A percentile compares a stretch with the other conserved stretches of the same genome.
phyloP scores from a whole-genome alignment of 1,140 invertebrate genomes.

The Nomia melanderi region DNA sequence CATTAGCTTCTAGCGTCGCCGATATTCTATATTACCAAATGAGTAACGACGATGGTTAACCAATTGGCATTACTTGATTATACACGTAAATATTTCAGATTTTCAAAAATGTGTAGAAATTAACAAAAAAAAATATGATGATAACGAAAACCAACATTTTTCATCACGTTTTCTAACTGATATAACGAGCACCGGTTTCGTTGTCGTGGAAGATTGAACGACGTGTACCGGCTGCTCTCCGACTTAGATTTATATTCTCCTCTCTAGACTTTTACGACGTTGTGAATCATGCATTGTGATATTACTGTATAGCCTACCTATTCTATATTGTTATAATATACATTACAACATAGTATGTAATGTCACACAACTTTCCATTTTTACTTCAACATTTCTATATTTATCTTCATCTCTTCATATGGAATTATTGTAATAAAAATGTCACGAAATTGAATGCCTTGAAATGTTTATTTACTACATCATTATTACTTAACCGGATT shows the following conservation, averaged over 20 bases:
- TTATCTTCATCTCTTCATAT: conserved; percentile 81
- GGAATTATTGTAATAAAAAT: conserved; percentile 79
- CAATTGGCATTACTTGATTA: conserved; percentile 31
- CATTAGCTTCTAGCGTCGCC: conserved; percentile 25
- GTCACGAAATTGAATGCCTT: conserved; percentile 68
- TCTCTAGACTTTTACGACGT: conserved; percentile 77
- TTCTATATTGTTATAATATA: conserved; percentile 75
- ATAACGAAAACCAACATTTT: conserved; percentile 28
- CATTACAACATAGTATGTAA: conserved; percentile 66
- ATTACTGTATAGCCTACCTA: conserved; percentile 80
- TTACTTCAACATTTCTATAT: conserved; percentile 81
- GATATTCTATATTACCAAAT: conserved; percentile 30
- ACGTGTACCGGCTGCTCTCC: conserved; percentile 25
- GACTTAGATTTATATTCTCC: conserved; percentile 67
- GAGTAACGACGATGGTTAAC: conserved; percentile 46
- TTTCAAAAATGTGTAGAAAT: conserved; percentile 41
- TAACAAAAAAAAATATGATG: background rate
- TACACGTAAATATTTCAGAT: conserved; percentile 26
- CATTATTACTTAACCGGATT: too few species aligned
- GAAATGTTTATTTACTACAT: background rate
- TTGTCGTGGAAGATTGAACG: conserved; percentile 31
- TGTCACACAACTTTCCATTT: conserved; percentile 78
- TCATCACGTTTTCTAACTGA: conserved; percentile 53
- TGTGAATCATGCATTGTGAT: conserved; percentile 81
- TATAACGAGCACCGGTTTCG: conserved; percentile 23